phyloP scores from a whole-genome alignment of 2,113 vertebrate genomes.

The Nannobrachium achirus region DNA sequence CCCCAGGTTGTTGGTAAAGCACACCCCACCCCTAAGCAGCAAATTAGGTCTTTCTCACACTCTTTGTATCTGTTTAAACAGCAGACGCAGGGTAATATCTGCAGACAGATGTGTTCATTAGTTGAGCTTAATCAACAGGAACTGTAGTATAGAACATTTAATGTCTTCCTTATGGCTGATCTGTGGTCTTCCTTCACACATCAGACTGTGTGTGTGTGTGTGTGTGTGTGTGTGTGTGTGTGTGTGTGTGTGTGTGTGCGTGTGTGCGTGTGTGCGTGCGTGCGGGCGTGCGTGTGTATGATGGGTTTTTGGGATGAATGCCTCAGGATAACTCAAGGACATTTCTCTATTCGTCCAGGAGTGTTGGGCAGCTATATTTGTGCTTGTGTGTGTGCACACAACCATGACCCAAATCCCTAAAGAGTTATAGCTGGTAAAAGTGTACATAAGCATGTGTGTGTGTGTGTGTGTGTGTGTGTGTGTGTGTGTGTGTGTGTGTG shows the following conservation, averaged over 20 bases:
- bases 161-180: not conserved
- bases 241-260: not conserved
- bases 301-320: conserved; percentile 11
- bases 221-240: not conserved
- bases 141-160: not conserved
- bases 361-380: conserved; percentile 40
- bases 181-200: not conserved
- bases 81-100: not conserved
- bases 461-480: not conserved
- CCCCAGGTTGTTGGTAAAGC: not conserved
- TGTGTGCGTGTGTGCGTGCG: no score
- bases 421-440: conserved; percentile 1
- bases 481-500: conserved; percentile 17
- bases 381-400: conserved; percentile 44
- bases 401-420: conserved; percentile 44
- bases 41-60: not conserved
- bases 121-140: not conserved
- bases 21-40: not conserved
- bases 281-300: not conserved
- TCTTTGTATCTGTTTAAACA: not conserved
- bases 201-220: not conserved
- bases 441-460: conserved; percentile 13
- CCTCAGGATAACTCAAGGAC: conserved; percentile 51
- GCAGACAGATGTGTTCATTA: not conserved
- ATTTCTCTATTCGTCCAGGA: conserved; percentile 25